Evolutionary conservation across 2,113 vertebrate genomes (phyloP), one percentile per base, ranked within the genome.

Genomic region (Engraulis encrasicolus): DNA sequence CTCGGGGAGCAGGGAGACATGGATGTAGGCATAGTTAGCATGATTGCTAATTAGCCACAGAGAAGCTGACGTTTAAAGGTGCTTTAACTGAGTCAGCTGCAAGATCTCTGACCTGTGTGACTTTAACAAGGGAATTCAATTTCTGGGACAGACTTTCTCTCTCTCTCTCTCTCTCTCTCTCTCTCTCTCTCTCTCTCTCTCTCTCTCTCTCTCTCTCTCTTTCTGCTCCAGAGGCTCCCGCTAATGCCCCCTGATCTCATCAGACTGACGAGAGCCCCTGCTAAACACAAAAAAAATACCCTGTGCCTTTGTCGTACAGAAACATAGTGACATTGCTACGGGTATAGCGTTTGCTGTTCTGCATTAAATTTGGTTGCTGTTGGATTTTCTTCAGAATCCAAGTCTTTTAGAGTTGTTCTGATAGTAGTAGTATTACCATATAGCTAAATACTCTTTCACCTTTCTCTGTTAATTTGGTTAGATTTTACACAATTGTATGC

Each of bases 221-320:
- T 34, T 74, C 66, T 74, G 66, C 66, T 74, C 12, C 66, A 74
- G 31, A 74, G 66, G 66, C 27, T 74, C 66, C 66, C 18, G 31
- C 66, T 74, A 74, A 74, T 74, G 66, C 27, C 66, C n/a, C 27
- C 66, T 74, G 66, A 74, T 74, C 31, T 74, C 66, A 74, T 74
- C 66, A 74, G 31, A 15, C 31, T 34, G 31, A 9, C 66, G 34
- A 74, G 27, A 74, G 66, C 5, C 66, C 31, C 66, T 34, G 66
- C 31, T 27, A 34, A 34, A 34, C 17, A 34, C 66, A 74, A 74
- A 34, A 31, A 71, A 34, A 34, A 1, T 17, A 17, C 58, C 58
- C 58, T n/a, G n/a, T n/a, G n/a, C n/a, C 14, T 17, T 15, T 71
- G 58, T 27, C 7, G 5, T 45, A 34, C 2, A 14, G 66, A 74